Percentiles rank a stretch among this genome's conserved stretches.
Conservation (phyloP, 2,797 vertebrate genomes). For the Danionella dracula region DNA sequence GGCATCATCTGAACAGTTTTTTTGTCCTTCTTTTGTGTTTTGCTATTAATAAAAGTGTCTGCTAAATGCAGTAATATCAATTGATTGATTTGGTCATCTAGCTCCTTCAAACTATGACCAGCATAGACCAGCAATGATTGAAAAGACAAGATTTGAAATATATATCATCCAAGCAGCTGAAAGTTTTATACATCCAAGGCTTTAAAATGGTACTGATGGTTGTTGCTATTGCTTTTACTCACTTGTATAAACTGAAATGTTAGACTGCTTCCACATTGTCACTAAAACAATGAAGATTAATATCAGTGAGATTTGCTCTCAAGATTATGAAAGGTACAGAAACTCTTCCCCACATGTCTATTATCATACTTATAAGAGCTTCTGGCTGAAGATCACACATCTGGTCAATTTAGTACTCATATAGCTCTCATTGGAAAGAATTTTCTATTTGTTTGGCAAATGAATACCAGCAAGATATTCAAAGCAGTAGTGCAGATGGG, state of each 20-base stretch:
- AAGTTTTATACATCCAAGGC: background rate
- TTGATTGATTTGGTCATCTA: no score
- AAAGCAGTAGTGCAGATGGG: slow-evolving; percentile 1
- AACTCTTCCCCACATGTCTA: background rate
- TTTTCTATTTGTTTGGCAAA: slow-evolving; percentile 3
- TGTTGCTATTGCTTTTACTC: background rate
- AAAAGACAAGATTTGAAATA: background rate
- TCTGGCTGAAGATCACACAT: slow-evolving; percentile 9
- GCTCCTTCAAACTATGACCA: no score
- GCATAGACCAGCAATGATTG: no score
- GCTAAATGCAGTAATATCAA: no score
- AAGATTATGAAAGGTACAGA: background rate
- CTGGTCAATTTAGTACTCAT: slow-evolving; percentile 3
- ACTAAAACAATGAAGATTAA: slow-evolving; percentile 16
- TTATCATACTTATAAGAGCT: background rate
- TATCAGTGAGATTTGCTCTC: slow-evolving; percentile 2
- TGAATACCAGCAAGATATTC: background rate
- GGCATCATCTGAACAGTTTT: no score
- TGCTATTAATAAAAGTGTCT: no score
- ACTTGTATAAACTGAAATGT: background rate
- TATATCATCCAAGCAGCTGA: background rate
- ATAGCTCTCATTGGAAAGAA: background rate
- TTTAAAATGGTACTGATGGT: background rate
- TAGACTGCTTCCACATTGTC: slow-evolving; percentile 9
- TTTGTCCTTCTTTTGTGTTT: no score